Evolutionary conservation across 2,888 invertebrate genomes (phyloP).

Genomic region (Apotomis betuletana): DNA sequence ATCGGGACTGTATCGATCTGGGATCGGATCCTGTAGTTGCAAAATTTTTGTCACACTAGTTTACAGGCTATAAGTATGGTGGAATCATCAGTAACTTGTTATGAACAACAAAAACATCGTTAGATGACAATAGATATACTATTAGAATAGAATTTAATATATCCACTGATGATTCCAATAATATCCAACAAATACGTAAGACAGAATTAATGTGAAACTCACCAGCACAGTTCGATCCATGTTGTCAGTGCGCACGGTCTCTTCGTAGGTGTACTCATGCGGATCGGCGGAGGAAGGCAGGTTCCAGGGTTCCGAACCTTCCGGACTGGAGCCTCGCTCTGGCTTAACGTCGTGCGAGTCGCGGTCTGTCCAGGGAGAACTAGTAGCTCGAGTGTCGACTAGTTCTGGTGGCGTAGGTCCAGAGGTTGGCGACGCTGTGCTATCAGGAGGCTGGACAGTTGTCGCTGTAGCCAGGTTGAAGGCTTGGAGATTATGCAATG

Average conservation of each 20-base stretch:
- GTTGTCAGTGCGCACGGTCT: slow-evolving; percentile 71
- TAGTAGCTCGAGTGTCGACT: slow-evolving; percentile 67
- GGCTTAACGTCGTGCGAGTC: slow-evolving; percentile 61
- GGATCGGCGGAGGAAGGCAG: slow-evolving; percentile 65
- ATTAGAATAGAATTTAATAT: too few relatives aligned
- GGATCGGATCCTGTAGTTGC: slow-evolving; percentile 80
- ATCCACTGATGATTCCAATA: slow-evolving; percentile 40
- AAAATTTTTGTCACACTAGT: slow-evolving; percentile 62
- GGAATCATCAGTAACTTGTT: slow-evolving; percentile 47
- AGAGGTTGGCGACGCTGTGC: slow-evolving; percentile 64
- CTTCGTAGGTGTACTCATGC: slow-evolving; percentile 74
- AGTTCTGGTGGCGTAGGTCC: slow-evolving; percentile 70
- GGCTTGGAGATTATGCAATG: slow-evolving; percentile 75
- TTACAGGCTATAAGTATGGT: slow-evolving; percentile 29
- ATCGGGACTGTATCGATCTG: slow-evolving; percentile 83
- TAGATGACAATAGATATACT: too few relatives aligned
- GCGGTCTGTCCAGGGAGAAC: slow-evolving; percentile 72
- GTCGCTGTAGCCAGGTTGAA: slow-evolving; percentile 68
- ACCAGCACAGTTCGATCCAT: slow-evolving; percentile 77
- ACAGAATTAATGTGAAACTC: slow-evolving; percentile 54
- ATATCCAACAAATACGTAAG: slow-evolving; percentile 13
- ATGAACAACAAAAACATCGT: too few relatives aligned
- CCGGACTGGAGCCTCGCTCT: slow-evolving; percentile 69
- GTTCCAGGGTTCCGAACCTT: slow-evolving; percentile 75
- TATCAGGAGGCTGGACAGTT: slow-evolving; percentile 66